Conservation (phyloP, 2,888 invertebrate genomes). For the Drosophila melanosoma region DNA sequence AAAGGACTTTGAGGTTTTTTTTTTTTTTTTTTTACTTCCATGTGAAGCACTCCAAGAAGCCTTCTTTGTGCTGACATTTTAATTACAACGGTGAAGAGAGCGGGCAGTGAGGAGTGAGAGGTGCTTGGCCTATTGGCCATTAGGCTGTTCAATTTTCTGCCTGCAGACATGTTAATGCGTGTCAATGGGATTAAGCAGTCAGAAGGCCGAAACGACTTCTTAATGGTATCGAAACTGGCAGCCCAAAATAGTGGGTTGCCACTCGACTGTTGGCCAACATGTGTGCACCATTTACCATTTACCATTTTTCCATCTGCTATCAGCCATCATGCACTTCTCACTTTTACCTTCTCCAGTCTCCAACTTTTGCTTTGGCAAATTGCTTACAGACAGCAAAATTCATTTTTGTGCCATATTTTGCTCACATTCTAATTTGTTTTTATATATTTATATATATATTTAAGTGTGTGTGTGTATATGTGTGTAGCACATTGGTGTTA, state of each 20-base stretch:
- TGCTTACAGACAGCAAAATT: constrained; percentile 50
- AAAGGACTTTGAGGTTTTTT: constrained; percentile 30
- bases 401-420: constrained; percentile 64
- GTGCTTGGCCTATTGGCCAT: constrained; percentile 25
- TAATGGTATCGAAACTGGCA: constrained; percentile 47
- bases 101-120: not conserved
- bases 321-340: not conserved
- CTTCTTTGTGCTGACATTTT: constrained; percentile 68
- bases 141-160: constrained; percentile 53
- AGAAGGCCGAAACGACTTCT: constrained; percentile 48
- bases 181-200: constrained; percentile 73
- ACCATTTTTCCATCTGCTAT: not conserved
- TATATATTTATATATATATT: constrained; percentile 76
- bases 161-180: constrained; percentile 73
- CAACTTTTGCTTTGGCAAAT: constrained; percentile 60
- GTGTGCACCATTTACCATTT: constrained; percentile 12
- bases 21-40: not conserved
- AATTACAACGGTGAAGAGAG: constrained; percentile 55
- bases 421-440: constrained; percentile 77
- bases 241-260: not conserved
- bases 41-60: constrained; percentile 31
- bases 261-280: constrained; percentile 49
- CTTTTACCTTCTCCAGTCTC: not conserved
- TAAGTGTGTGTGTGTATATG: not conserved
- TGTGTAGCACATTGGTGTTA: constrained; percentile 30